phyloP scores from a whole-genome alignment of 2,113 vertebrate genomes.

The Pipra filicauda region DNA sequence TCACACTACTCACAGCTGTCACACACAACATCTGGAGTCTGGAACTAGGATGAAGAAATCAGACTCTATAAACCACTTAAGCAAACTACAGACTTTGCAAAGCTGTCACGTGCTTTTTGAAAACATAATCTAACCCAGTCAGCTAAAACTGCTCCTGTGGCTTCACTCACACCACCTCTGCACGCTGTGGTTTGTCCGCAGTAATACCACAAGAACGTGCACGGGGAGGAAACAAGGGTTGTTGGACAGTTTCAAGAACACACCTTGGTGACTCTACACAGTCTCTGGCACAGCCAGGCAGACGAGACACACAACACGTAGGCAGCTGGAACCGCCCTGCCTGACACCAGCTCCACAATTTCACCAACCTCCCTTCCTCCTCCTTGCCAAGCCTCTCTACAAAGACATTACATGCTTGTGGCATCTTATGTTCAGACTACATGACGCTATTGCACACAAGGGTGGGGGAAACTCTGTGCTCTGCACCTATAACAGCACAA shows the following conservation, averaged over 20 bases:
- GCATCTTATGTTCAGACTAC: rapidly evolving
- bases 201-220: not conserved
- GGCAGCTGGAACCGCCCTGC: not conserved
- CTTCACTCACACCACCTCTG: not conserved
- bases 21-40: not conserved
- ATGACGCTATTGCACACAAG: rapidly evolving
- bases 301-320: not conserved
- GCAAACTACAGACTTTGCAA: not conserved
- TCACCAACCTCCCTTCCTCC: not conserved
- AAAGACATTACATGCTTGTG: not conserved
- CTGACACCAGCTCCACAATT: not conserved
- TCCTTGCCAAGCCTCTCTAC: not conserved
- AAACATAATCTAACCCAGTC: not conserved
- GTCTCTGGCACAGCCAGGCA: not conserved
- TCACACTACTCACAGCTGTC: not conserved
- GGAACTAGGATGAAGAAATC: not conserved
- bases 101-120: not conserved
- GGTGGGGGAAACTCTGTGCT: not conserved
- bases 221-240: not conserved
- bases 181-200: not conserved
- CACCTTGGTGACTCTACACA: not conserved
- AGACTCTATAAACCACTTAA: not conserved
- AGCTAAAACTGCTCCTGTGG: not conserved
- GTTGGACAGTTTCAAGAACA: not conserved
- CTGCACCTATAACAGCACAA: not conserved